Evolutionary conservation across 64 coral and sea anemone species (phyloP).

Genomic region (Pocillopora damicornis): DNA sequence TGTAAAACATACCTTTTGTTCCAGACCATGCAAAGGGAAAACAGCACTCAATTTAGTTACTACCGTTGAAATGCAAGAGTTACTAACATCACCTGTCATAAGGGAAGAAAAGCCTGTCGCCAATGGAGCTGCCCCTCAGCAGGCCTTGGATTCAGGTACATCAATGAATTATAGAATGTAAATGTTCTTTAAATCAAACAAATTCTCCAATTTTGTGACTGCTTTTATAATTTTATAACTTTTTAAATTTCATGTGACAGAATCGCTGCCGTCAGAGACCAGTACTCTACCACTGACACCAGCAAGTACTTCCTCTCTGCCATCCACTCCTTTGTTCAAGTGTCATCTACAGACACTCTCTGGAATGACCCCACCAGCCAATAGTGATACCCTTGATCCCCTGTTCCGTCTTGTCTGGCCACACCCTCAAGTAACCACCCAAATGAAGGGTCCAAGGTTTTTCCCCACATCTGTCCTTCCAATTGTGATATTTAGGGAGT

Average conservation of each 20-base stretch:
- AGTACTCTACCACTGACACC: neutral
- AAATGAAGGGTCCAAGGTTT: constrained; percentile 67
- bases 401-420: constrained; percentile 72
- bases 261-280: constrained; percentile 42
- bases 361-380: neutral
- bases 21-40: constrained; percentile 54
- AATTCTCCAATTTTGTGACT: neutral
- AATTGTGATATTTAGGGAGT: constrained; percentile 46
- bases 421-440: constrained; percentile 74
- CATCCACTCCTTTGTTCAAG: neutral
- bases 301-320: neutral
- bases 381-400: constrained; percentile 42
- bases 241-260: constrained; percentile 16
- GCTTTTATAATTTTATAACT: neutral
- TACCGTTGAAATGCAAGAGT: constrained; percentile 43
- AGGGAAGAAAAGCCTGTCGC: constrained; percentile 40
- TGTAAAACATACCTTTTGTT: neutral
- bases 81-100: constrained; percentile 38
- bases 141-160: constrained; percentile 22
- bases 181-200: too few species aligned
- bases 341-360: constrained; percentile 1
- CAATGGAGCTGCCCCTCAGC: constrained; percentile 38
- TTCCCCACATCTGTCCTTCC: constrained; percentile 59
- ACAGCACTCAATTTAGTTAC: constrained; percentile 62
- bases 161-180: neutral